Evolutionary conservation across 2,113 vertebrate genomes (phyloP).

Genomic region (Daboia siamensis): DNA sequence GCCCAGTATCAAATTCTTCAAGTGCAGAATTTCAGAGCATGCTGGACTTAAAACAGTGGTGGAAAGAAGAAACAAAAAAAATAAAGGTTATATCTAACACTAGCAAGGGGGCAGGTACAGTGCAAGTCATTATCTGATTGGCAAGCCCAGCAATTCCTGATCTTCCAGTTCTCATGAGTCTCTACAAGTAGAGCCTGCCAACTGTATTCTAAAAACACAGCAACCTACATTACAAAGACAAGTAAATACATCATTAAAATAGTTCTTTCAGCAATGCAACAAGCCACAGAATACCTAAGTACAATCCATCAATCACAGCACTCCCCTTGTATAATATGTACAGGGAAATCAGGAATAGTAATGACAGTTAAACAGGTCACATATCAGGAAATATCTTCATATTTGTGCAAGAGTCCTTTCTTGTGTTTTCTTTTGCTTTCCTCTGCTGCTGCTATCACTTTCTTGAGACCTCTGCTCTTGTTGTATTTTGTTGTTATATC

Average conservation of each 20-base stretch:
- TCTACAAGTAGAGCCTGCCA: not conserved
- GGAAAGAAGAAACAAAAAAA: not conserved
- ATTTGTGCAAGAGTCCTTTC: not conserved
- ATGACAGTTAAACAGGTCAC: not conserved
- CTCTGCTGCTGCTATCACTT: not conserved
- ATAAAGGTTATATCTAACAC: not conserved
- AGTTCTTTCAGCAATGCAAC: not conserved
- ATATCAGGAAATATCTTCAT: not conserved
- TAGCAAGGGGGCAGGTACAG: not conserved
- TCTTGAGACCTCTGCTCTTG: not conserved
- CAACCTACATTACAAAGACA: constrained; percentile 1
- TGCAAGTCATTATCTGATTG: not conserved
- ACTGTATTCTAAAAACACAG: not conserved
- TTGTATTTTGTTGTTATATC: not conserved
- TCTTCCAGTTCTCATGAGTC: constrained; percentile 7
- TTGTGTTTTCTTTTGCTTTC: not conserved
- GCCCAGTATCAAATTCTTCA: not conserved
- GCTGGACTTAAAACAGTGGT: not conserved
- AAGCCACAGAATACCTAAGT: not conserved
- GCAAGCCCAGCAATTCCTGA: not conserved
- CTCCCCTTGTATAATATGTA: not conserved
- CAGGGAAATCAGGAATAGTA: not conserved
- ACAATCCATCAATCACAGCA: not conserved
- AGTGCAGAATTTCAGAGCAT: not conserved
- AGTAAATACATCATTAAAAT: not conserved